Conservation (phyloP, 2,888 invertebrate species). For the Frankliniella fusca region DNA sequence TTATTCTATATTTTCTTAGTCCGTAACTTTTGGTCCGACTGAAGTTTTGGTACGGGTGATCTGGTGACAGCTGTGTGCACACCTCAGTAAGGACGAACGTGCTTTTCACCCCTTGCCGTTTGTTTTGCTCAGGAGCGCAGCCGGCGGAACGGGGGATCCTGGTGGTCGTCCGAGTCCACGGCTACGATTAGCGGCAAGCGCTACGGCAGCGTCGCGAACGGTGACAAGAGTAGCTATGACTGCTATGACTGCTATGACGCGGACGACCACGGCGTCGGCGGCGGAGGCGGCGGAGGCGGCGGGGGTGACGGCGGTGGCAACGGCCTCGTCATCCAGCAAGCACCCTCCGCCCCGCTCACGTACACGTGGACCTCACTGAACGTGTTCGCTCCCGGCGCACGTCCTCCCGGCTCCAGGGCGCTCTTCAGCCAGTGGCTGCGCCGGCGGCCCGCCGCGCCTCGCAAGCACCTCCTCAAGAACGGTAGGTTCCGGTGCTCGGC, state of each 20-base stretch:
- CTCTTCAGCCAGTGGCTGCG: conserved; percentile 31
- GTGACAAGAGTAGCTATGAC: background rate
- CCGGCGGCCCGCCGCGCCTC: conserved; percentile 38
- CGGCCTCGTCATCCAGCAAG: background rate
- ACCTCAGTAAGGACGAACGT: no score
- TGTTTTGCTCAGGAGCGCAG: background rate
- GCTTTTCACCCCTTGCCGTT: no score
- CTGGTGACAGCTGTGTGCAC: no score
- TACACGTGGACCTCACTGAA: conserved; percentile 78
- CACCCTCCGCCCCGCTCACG: conserved; percentile 49
- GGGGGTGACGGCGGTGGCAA: background rate
- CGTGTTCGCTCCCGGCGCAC: conserved; percentile 61
- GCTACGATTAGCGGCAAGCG: background rate
- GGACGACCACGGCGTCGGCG: background rate
- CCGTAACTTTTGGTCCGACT: no score
- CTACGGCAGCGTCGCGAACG: conserved; percentile 1
- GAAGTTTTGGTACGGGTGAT: no score
- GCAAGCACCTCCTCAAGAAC: conserved; percentile 70
- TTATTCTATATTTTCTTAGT: no score
- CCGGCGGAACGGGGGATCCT: background rate
- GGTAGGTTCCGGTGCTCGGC: conserved; percentile 50
- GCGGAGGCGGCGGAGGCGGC: background rate
- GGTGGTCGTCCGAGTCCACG: background rate
- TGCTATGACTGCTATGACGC: no score
- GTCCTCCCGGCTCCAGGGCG: conserved; percentile 47